Base-by-base conservation (phyloP, 2,888 invertebrate species). In the Julus scanicus region DNA sequence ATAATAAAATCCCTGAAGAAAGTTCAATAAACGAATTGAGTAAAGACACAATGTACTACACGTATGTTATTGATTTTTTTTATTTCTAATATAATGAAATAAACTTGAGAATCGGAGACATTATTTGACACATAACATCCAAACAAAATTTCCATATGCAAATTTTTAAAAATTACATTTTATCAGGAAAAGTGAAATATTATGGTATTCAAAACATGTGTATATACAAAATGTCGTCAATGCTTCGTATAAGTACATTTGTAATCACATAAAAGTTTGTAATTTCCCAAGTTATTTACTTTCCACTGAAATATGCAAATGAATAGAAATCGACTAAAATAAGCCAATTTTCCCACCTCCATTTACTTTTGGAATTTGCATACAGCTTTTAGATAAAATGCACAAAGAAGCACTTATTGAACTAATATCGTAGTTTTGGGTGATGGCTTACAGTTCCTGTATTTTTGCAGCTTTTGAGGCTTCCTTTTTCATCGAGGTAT, bases 401-500 rank as follows among this genome's bases (percentile, higher is more conserved):
- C 37, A 80, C 80, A 37, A 63, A 80, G 80, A 71, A 71, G 80
- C 80, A 29, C 37, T 80, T 80, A 37, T 9, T 37, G 80, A 37
- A 80, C 80, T 20, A 80, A 80, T 11, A 29, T 8, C 71, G 71
- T 71, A 71, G 71, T 1, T 80, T 80, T 29, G 9, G 80, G n/a
- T 13, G 80, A 37, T 11, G 29, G 80, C 80, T 80, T 80, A 80
- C 80, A 80, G 29, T 37, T 80, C 80, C 37, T 80, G 80, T 37
- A 80, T 80, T 80, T 80, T 80, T 37, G 80, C 37, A 37, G 80
- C 37, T 37, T 80, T 80, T 29, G 80, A 80, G 13, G 37, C 80
- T 80, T 80, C 80, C 80, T 2, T 80, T 80, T 80, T 80, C 37
- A 29, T 80, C 9, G 80, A 80, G 80, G 29, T 80, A 80, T 80